phyloP scores from a whole-genome alignment of 1,140 invertebrate species.

The Drosophila suzukii region DNA sequence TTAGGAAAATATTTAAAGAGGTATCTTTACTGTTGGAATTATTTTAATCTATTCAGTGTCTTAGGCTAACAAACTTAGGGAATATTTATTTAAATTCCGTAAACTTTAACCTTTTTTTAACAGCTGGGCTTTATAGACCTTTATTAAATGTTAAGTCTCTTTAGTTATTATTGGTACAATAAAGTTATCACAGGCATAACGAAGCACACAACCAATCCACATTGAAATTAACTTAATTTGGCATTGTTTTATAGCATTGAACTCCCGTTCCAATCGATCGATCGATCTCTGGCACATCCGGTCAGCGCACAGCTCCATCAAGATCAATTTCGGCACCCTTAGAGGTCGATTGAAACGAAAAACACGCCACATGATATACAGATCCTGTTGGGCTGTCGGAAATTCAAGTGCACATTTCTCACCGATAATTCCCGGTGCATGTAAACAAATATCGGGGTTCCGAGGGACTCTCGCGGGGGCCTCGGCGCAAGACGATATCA shows the following conservation, averaged over 20 bases:
- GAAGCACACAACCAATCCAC: background rate
- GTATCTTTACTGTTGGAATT: too few relatives aligned
- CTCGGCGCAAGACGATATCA: conserved; percentile 56
- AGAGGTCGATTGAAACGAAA: conserved; percentile 26
- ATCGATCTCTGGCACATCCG: conserved; percentile 38
- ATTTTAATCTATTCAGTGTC: too few relatives aligned
- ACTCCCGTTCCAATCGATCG: conserved; percentile 9
- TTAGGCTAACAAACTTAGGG: too few relatives aligned
- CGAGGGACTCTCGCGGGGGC: conserved; percentile 4
- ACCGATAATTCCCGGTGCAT: conserved; percentile 68
- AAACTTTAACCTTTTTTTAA: too few relatives aligned
- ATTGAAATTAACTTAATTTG: background rate
- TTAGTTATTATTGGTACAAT: too few relatives aligned
- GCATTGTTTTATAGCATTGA: conserved; percentile 2
- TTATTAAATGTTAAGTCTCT: too few relatives aligned
- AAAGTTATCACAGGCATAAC: too few relatives aligned
- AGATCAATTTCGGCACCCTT: conserved; percentile 25
- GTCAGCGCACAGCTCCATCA: conserved; percentile 14
- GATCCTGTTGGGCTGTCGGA: conserved; percentile 65
- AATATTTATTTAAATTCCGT: too few relatives aligned
- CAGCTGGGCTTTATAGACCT: too few relatives aligned
- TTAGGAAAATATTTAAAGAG: too few relatives aligned
- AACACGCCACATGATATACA: conserved; percentile 48
- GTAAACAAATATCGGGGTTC: conserved; percentile 43
- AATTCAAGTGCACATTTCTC: conserved; percentile 75